Evolutionary conservation across 2,888 invertebrate genomes (phyloP).

Genomic region (Andrena camellia): DNA sequence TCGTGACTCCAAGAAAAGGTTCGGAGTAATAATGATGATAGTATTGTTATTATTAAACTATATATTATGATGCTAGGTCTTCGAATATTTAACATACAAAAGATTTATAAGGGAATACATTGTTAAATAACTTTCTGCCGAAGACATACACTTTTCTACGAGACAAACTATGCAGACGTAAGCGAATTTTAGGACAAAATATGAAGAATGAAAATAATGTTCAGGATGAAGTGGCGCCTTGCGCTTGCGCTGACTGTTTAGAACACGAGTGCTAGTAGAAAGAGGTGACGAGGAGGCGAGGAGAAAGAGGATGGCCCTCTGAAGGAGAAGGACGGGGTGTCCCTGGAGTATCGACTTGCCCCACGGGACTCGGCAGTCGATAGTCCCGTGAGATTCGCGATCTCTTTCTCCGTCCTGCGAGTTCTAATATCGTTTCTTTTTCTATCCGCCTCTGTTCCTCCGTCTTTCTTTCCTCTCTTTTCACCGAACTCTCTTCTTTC

Average conservation of each 20-base stretch:
- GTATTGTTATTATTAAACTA: too few species aligned
- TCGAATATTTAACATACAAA: too few species aligned
- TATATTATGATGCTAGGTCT: too few species aligned
- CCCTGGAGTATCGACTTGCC: conserved; percentile 85
- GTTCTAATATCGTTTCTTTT: conserved; percentile 66
- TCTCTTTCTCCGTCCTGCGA: conserved; percentile 76
- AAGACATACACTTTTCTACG: background rate
- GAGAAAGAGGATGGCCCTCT: conserved; percentile 66
- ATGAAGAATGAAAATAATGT: conserved; percentile 58
- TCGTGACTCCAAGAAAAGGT: too few species aligned
- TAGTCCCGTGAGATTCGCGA: conserved; percentile 84
- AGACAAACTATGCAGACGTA: background rate
- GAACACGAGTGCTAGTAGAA: conserved; percentile 78
- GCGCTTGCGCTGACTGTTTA: conserved; percentile 83
- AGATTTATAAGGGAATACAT: too few species aligned
- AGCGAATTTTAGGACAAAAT: conserved; percentile 46
- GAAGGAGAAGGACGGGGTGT: conserved; percentile 75
- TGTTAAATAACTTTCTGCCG: background rate
- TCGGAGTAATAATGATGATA: too few species aligned
- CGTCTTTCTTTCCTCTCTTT: conserved; percentile 38
- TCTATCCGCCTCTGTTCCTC: conserved; percentile 45
- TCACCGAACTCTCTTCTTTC: conserved; percentile 51
- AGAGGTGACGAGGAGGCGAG: conserved; percentile 76
- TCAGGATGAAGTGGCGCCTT: conserved; percentile 50
- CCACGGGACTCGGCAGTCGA: conserved; percentile 85